These are phyloP conservation scores for Muschampia plurimacula DNA, from an alignment of 2,888 invertebrate genomes.

Conservation along the genomic window DNA sequence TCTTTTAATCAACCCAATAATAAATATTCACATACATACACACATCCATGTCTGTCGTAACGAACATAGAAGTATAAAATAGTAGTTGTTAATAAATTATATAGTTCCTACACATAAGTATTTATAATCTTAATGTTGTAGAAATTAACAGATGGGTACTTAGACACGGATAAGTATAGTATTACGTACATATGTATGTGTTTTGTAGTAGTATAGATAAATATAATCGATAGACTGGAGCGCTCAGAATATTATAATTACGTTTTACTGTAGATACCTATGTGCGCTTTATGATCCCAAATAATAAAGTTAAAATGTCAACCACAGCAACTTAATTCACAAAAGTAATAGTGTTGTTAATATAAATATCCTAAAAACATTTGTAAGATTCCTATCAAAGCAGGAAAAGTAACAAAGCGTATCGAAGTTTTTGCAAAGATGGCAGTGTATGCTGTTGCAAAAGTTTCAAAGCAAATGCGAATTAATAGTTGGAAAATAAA, in stretches of 20 bases:
- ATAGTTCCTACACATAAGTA: no score
- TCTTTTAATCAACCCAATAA: constrained; percentile 8
- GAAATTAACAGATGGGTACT: no score
- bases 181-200: no score
- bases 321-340: no score
- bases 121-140: no score
- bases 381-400: not conserved
- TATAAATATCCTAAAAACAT: not conserved
- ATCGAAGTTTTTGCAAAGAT: constrained; percentile 20
- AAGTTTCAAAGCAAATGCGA: constrained; percentile 26
- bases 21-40: not conserved
- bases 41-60: not conserved
- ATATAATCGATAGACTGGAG: not conserved
- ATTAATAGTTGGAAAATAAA: constrained; percentile 25
- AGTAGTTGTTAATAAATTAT: not conserved
- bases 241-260: not conserved
- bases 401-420: constrained; percentile 18
- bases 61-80: not conserved
- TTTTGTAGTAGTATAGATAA: no score
- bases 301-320: no score
- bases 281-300: no score
- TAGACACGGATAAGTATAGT: no score
- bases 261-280: no score
- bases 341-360: not conserved
- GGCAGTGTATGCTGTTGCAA: constrained; percentile 28